Evolutionary conservation across 2,888 invertebrate species (phyloP).

Genomic region (Deilephila elpenor): DNA sequence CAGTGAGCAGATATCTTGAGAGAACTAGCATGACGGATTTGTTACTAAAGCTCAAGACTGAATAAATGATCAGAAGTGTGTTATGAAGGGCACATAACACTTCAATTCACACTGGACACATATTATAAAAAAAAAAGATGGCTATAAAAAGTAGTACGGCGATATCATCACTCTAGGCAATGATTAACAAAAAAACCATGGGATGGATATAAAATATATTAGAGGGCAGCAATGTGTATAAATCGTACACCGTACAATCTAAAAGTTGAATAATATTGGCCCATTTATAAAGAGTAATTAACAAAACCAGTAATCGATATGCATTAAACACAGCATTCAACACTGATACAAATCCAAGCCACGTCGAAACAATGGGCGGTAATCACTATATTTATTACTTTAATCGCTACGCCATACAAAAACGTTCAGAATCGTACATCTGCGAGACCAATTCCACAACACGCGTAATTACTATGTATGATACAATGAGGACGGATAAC

Average conservation of each 20-base stretch:
- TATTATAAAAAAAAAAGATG: too few relatives aligned
- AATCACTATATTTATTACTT: constrained; percentile 5
- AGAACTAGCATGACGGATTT: too few relatives aligned
- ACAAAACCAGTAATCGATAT: neutral
- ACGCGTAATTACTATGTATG: constrained; percentile 3
- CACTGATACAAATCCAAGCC: neutral
- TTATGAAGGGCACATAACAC: too few relatives aligned
- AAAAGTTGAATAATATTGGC: too few relatives aligned
- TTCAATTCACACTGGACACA: too few relatives aligned
- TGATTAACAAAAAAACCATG: neutral
- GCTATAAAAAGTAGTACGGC: too few relatives aligned
- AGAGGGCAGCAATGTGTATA: too few relatives aligned
- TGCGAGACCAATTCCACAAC: neutral
- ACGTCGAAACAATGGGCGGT: neutral
- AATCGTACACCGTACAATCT: too few relatives aligned
- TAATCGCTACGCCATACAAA: neutral
- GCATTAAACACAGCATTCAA: neutral
- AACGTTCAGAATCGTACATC: neutral
- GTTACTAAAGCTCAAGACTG: too few relatives aligned
- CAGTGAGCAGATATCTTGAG: too few relatives aligned
- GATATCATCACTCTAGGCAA: too few relatives aligned
- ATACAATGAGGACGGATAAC: constrained; percentile 9
- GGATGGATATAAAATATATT: neutral
- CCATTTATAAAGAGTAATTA: neutral
- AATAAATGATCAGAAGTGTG: too few relatives aligned